Evolutionary conservation across 2,888 invertebrate species (phyloP), one percentile per base, ranked within the genome.

Genomic region (Diarsia dahlii): DNA sequence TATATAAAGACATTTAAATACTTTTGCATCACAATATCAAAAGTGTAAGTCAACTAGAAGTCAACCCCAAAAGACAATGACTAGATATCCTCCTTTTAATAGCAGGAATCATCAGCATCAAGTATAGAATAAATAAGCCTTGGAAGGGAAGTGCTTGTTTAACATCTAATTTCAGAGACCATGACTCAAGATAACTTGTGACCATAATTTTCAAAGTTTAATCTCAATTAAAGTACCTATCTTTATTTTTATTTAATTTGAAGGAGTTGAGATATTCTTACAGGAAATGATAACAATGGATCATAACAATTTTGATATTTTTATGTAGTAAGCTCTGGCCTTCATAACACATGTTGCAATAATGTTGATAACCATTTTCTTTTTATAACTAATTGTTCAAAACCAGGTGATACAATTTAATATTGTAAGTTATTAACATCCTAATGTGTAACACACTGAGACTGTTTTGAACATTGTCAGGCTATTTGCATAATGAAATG

Each of bases 391-490:
- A 66, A 63, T 67, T 34, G 45, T 68, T 66, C 54, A 23, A 34
- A 76, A 64, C 15, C 34, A 54, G n/a, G 34, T 78, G 48, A 58
- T 63, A 74, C 48, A 52, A 45, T 70, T 46, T 56, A 45, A 46
- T 45, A 62, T 60, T 69, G 48, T 45, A 67, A 54, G 34, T 65
- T 48, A 56, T 50, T 65, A 45, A 70, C 66, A 71, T 54, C 39
- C 46, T 60, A 46, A 62, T 65, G n/a, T 83, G 50, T 66, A 52
- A 69, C 60, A 72, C 13, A 34, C 66, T 70, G 10, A 83, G 62
- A 67, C 58, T 84, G 70, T 71, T 80, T 84, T 74, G 39, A 64
- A 66, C 45, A 71, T 65, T 84, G 54, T 84, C 66, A 74, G 58
- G 80, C 60, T 52, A 74, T 80, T 63, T 66, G 66, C 58, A 84